Evolutionary conservation across 2,113 vertebrate species (phyloP).

Genomic region (Sula dactylatra): DNA sequence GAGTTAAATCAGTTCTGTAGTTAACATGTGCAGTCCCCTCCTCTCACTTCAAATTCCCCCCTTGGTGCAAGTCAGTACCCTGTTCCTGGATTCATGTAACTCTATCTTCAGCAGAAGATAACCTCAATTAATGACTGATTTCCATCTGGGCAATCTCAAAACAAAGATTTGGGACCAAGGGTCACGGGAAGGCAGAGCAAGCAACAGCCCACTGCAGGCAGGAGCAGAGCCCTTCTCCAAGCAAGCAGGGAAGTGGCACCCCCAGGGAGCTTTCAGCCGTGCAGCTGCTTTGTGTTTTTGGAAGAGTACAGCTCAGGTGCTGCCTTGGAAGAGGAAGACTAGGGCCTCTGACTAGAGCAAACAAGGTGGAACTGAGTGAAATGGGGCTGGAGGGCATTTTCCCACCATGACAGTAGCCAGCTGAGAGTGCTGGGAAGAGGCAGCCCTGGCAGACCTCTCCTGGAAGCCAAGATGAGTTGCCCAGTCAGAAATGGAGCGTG

Average conservation of each 20-base stretch:
- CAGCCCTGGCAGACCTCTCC: background rate
- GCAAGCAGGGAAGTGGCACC: background rate
- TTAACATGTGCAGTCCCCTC: background rate
- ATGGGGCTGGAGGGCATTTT: background rate
- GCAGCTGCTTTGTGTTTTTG: background rate
- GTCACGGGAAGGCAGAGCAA: background rate
- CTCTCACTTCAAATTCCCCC: background rate
- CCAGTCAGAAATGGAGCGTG: background rate
- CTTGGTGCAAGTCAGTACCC: background rate
- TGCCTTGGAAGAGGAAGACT: background rate
- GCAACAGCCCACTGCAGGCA: rapidly evolving
- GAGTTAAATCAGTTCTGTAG: background rate
- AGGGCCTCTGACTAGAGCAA: background rate
- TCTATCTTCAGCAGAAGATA: background rate
- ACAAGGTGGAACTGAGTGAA: background rate
- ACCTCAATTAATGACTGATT: background rate
- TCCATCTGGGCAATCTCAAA: background rate
- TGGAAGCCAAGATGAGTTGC: background rate
- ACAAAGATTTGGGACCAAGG: background rate
- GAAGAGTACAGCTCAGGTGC: background rate
- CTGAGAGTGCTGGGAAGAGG: background rate
- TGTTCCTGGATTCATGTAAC: background rate
- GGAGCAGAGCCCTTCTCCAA: background rate
- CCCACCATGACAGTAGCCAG: background rate
- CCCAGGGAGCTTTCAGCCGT: rapidly evolving